Conservation (phyloP, 2,113 vertebrate genomes). For the Caranx melampygus region DNA sequence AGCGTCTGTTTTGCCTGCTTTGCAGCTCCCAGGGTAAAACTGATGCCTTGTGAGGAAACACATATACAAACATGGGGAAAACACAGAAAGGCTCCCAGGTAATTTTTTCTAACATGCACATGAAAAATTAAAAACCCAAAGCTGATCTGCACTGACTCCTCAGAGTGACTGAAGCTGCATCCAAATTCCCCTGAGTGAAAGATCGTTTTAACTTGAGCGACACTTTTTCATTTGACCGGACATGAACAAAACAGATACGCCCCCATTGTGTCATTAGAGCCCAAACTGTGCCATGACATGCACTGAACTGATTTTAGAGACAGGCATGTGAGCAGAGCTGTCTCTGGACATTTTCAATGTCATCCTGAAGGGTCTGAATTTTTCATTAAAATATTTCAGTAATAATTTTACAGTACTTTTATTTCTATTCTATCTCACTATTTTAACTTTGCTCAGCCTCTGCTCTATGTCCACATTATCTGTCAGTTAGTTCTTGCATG, state of each 20-base stretch:
- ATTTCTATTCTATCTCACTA: no score
- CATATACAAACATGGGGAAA: no score
- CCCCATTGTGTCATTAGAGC: slow-evolving; percentile 14
- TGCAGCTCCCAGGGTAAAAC: neutral
- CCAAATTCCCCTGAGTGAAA: neutral
- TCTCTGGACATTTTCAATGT: no score
- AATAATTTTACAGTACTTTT: no score
- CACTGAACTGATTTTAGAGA: neutral
- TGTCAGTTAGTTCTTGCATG: no score
- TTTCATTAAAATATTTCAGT: no score
- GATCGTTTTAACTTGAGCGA: slow-evolving; percentile 2
- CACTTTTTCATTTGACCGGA: slow-evolving; percentile 12
- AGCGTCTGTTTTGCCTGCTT: neutral
- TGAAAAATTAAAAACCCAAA: neutral
- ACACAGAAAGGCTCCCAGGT: no score
- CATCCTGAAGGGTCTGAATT: no score
- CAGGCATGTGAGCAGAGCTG: neutral
- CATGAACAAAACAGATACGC: slow-evolving; percentile 20
- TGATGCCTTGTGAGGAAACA: no score
- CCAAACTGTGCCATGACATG: neutral
- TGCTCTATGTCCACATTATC: no score
- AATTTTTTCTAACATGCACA: neutral
- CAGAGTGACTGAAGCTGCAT: slow-evolving; percentile 23
- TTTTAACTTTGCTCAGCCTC: no score
- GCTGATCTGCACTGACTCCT: neutral